These are phyloP conservation scores for Physella acuta DNA, from an alignment of 1,140 invertebrate species.

Conservation along the genomic window DNA sequence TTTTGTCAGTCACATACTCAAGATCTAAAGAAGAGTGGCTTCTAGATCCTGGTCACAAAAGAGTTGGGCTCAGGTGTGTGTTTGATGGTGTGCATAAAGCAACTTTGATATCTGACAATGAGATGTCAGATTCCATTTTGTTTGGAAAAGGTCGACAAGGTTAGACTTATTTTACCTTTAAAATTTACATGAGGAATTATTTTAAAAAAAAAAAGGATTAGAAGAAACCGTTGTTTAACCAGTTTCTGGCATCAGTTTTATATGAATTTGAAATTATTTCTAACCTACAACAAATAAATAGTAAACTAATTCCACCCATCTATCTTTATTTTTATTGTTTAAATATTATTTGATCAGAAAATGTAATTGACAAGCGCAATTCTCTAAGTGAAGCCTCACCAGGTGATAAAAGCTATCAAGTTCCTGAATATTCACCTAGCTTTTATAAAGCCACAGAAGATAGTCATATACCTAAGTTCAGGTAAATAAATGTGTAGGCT, in stretches of 20 bases:
- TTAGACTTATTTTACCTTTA: constrained; percentile 14
- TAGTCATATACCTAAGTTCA: constrained; percentile 36
- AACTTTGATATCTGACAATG: constrained; percentile 31
- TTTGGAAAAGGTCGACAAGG: constrained; percentile 38
- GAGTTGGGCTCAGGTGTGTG: constrained; percentile 37
- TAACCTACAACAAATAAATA: no score
- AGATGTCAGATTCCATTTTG: constrained; percentile 36
- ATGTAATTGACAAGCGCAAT: constrained; percentile 40
- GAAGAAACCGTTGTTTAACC: no score
- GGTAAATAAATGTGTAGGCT: constrained; percentile 27
- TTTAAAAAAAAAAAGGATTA: no score
- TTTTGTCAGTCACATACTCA: constrained; percentile 37
- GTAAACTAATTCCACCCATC: no score
- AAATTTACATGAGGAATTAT: not conserved
- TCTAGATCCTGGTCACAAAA: constrained; percentile 38
- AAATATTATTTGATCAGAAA: constrained; percentile 33
- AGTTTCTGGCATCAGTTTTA: no score
- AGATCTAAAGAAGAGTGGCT: constrained; percentile 41
- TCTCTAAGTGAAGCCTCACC: constrained; percentile 39
- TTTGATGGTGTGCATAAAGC: constrained; percentile 43
- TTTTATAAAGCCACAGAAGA: constrained; percentile 39
- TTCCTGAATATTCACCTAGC: constrained; percentile 41
- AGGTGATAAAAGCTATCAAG: constrained; percentile 48
- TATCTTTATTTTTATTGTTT: no score
- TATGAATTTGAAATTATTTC: no score